These are phyloP conservation scores for Pelvicachromis taeniatus DNA, from an alignment of 2,113 vertebrate species.

Conservation along the genomic window DNA sequence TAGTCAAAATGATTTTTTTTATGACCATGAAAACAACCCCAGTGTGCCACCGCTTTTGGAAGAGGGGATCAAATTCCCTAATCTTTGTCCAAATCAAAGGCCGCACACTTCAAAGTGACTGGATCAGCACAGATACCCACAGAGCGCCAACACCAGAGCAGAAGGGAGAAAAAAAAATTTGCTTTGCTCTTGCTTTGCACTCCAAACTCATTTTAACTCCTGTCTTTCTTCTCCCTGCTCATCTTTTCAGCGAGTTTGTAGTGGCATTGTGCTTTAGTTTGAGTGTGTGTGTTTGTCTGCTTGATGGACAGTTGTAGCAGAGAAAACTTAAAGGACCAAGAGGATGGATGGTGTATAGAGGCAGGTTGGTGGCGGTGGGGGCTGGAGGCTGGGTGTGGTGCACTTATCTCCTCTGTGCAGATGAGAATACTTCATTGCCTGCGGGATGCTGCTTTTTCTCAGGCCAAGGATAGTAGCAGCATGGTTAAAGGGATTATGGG, in stretches of 20 bases:
- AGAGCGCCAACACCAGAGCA: neutral
- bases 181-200: conserved; percentile 27
- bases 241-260: neutral
- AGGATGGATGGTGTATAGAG: neutral
- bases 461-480: conserved; percentile 31
- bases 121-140: conserved; percentile 24
- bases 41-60: conserved; percentile 10
- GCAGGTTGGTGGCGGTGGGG: neutral
- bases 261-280: neutral
- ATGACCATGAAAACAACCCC: conserved; percentile 18
- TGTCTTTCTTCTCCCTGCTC: conserved; percentile 8
- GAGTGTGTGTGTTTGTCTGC: neutral
- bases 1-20: conserved; percentile 23
- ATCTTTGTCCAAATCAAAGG: conserved; percentile 56
- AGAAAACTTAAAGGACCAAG: neutral
- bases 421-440: conserved; percentile 42
- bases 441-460: conserved; percentile 54
- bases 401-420: conserved; percentile 57
- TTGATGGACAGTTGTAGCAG: neutral
- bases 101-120: conserved; percentile 38
- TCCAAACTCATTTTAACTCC: conserved; percentile 33
- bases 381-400: conserved; percentile 43
- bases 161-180: neutral
- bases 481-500: conserved; percentile 47
- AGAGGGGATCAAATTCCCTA: conserved; percentile 26